A percentile compares a stretch with the other conserved stretches of the same genome.
Evolutionary conservation across 2,888 invertebrate species (phyloP).

Genomic region (Amitus sp.): DNA sequence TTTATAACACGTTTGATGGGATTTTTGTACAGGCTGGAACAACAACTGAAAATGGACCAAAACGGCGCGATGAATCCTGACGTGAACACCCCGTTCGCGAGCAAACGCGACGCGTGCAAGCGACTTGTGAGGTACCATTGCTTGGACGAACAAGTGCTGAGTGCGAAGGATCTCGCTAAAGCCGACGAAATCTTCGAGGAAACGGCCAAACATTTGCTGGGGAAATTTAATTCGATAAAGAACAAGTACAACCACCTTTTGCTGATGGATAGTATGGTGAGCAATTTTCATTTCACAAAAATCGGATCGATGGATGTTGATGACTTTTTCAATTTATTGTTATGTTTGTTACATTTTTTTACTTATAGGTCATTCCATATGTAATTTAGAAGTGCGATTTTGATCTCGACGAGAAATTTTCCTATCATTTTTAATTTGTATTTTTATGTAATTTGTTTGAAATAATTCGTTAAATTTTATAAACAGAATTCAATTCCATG

Average conservation of each 20-base stretch:
- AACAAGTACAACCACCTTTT: conserved; percentile 79
- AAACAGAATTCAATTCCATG: too few species aligned
- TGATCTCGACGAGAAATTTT: too few species aligned
- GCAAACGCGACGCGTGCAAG: conserved; percentile 79
- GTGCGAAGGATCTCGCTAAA: conserved; percentile 73
- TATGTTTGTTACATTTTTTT: too few species aligned
- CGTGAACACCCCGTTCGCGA: conserved; percentile 76
- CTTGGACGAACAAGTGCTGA: conserved; percentile 74
- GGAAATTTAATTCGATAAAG: conserved; percentile 76
- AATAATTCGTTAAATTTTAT: too few species aligned
- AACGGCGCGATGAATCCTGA: conserved; percentile 79
- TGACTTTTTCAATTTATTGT: too few species aligned
- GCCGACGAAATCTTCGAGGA: conserved; percentile 78
- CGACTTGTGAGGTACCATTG: conserved; percentile 81
- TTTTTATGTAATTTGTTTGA: too few species aligned
- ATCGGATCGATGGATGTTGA: too few species aligned
- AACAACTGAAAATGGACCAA: conserved; percentile 80
- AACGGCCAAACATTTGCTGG: conserved; percentile 74
- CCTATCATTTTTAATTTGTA: too few species aligned
- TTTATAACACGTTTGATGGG: conserved; percentile 7
- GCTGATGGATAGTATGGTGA: conserved; percentile 82
- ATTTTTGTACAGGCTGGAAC: conserved; percentile 72
- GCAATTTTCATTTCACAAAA: too few species aligned
- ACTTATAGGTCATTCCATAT: too few species aligned
- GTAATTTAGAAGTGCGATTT: too few species aligned